Evolutionary conservation across 1,140 invertebrate species (phyloP), one percentile per base, ranked within the genome.

Genomic region (Drosophila pseudoobscura): DNA sequence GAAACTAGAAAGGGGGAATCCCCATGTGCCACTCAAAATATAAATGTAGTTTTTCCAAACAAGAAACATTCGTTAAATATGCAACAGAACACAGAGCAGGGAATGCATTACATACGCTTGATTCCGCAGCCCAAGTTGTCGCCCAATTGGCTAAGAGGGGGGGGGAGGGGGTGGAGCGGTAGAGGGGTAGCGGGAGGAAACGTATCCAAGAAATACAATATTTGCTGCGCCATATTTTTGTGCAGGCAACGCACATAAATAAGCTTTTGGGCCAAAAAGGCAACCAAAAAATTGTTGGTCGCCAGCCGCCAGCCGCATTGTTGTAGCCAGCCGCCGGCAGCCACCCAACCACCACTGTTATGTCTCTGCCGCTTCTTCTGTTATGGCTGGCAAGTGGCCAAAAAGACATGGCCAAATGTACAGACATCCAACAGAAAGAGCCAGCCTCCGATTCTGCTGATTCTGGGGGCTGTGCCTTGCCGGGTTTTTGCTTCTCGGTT

Each of bases 381-480:
- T 68, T 69, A 69, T 53, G 76, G 74, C 80, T 85, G 82, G 82
- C 82, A 85, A 70, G 31, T 75, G 78, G 82, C 82, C 82, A 85
- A 85, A 85, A 87, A 85, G 78, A 79, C 80, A 85, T 85, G 82
- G 82, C 82, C 82, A 85, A 85, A 85, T 82, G 70, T 78, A 83
- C 82, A 44, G 80, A 66, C 75, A 76, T 70, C 51, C 65, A 69
- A 68, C 65, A 68, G 63, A 68, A 69, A 68, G 49, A 68, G 53
- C 56, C 59, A 44, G 59, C 59, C 57, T 45, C 57, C 26, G 31
- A 24, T 63, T 41, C 31, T 50, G 20, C 44, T 52, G 58, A 44
- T 58, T 44, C 39, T 44, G 39, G 15, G 39, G 53, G 9, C 43
- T 41, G 15, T 24, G 53, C 45, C 49, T 53, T 73, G 63, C 56